Conservation (phyloP, 2,797 vertebrate genomes). For the Sandelia bainsii region DNA sequence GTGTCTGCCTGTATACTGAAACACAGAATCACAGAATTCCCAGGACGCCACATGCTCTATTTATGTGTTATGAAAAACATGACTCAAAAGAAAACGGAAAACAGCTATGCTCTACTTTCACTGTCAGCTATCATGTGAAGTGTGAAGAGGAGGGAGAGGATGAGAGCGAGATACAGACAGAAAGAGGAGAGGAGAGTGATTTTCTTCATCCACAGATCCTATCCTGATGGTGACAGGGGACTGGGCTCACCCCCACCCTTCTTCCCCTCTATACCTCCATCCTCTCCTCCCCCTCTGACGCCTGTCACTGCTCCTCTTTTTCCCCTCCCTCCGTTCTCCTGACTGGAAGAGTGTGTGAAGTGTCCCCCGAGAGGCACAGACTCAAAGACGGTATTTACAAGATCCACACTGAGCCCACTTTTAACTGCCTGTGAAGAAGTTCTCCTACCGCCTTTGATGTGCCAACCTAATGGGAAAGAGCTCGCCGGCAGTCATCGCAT, state of each 20-base stretch:
- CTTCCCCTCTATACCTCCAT: slow-evolving; percentile 24
- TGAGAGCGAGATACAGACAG: slow-evolving; percentile 67
- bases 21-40: slow-evolving; percentile 82
- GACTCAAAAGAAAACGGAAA: slow-evolving; percentile 81
- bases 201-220: slow-evolving; percentile 81
- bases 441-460: slow-evolving; percentile 85
- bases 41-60: slow-evolving; percentile 79
- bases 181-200: slow-evolving; percentile 68
- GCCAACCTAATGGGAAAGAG: slow-evolving; percentile 84
- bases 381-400: slow-evolving; percentile 87
- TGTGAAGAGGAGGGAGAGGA: slow-evolving; percentile 74
- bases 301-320: slow-evolving; percentile 79
- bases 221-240: slow-evolving; percentile 80
- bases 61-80: slow-evolving; percentile 84
- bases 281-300: slow-evolving; percentile 67
- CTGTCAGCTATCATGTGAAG: slow-evolving; percentile 81
- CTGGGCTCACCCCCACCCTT: slow-evolving; percentile 67
- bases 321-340: slow-evolving; percentile 72
- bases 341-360: slow-evolving; percentile 84
- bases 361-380: slow-evolving; percentile 84
- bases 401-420: slow-evolving; percentile 85
- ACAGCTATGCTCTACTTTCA: slow-evolving; percentile 81
- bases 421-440: slow-evolving; percentile 86
- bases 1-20: slow-evolving; percentile 74
- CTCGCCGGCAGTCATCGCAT: slow-evolving; percentile 82